Percentiles rank a stretch among this genome's conserved stretches.
Evolutionary conservation across 2,113 vertebrate genomes (phyloP).

Genomic region (Phalacrocorax aristotelis): DNA sequence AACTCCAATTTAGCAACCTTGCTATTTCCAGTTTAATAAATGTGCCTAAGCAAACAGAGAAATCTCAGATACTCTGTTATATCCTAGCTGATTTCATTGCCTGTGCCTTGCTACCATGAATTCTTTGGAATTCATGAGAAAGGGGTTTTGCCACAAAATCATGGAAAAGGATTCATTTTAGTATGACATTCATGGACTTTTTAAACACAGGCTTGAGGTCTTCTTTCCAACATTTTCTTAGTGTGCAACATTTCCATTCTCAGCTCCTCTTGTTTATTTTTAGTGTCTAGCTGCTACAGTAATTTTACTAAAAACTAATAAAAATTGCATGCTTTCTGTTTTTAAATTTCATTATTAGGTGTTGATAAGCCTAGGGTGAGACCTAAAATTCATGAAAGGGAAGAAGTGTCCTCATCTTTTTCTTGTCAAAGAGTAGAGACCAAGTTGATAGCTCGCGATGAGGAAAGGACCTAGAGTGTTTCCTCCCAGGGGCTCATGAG

Average conservation of each 20-base stretch:
- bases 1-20: background rate
- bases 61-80: background rate
- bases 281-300: background rate
- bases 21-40: background rate
- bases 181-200: background rate
- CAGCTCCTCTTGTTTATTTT: background rate
- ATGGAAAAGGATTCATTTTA: background rate
- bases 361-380: background rate
- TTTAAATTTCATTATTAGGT: background rate
- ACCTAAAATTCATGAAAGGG: background rate
- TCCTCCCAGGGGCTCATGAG: background rate
- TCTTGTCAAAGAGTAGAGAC: background rate
- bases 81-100: background rate
- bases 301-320: background rate
- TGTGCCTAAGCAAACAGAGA: background rate
- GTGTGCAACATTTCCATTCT: background rate
- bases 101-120: background rate
- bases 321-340: background rate
- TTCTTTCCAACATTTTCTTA: background rate
- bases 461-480: background rate
- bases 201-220: background rate
- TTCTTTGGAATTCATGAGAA: background rate
- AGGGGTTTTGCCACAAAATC: background rate
- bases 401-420: background rate
- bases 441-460: background rate